Base-by-base conservation (phyloP, 2,888 invertebrate species). In the Eupeodes luniger region DNA sequence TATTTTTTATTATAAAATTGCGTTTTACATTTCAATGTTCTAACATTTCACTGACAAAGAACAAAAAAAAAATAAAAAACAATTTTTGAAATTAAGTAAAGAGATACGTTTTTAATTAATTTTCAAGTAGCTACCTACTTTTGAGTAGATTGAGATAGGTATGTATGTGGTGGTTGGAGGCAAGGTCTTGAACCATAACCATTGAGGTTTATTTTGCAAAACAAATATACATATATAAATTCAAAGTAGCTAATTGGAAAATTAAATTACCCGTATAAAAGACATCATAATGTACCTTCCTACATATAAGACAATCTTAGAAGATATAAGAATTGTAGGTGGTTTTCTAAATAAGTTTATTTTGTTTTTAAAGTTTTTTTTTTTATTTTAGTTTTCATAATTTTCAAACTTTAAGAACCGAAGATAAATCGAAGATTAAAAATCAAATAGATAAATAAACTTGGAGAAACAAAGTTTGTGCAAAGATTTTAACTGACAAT, bases 71-170 rank as follows among this genome's bases (percentile, higher is more conserved):
- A 36, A 34, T 5, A 14, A 12, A n/a, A 12, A 10, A 36, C 12
- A 19, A 12, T 55, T 7, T 53, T 51, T 4, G 2, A 59, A 59
- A 74, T 67, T 44, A 34, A 69, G 67, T 72, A 47, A 57, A 66
- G 62, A 51, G 76, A 81, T 47, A 51, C 62, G 19, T 62, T 81
- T 76, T 69, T 27, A 81, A 85, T 85, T 81, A 76, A 85, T 76
- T 76, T 70, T 64, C 75, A 69, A 80, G 67, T 55, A 69, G 44
- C 11, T 67, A 53, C 5, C 47, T 9, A 59, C 10, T 44, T 51
- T 7, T 49, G n/a, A 34, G 40, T 10, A 34, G 27, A 6, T 1
- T 14, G 57, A 11, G 12, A 47, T 47, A 47, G 4, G 4, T 47
- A 3, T 47, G 4, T 47, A 3, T 47, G 12, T 1, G 47, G 4